Evolutionary conservation across 2,888 invertebrate genomes (phyloP).

Genomic region (Chromoteleia sp.): DNA sequence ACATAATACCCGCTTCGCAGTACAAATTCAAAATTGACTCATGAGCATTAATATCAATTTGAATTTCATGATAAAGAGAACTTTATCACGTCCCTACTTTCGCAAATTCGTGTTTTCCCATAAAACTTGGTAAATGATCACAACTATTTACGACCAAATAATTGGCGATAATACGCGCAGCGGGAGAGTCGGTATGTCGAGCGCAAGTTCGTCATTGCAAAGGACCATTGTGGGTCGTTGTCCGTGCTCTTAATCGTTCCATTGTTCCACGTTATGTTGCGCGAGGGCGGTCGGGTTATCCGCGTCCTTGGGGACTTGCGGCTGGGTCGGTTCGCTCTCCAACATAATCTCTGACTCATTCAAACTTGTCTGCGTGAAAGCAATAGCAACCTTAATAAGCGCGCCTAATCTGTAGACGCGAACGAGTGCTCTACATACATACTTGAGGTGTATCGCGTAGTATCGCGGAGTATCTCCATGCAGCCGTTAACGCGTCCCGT

Average conservation of each 20-base stretch:
- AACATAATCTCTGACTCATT: conserved; percentile 81
- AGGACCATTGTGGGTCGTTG: conserved; percentile 67
- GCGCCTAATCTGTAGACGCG: conserved; percentile 77
- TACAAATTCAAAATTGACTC: conserved; percentile 60
- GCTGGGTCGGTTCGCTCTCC: conserved; percentile 74
- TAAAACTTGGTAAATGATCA: conserved; percentile 52
- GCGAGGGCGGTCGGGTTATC: conserved; percentile 73
- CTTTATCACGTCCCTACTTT: conserved; percentile 43
- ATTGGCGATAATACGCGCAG: conserved; percentile 53
- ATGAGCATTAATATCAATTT: conserved; percentile 61
- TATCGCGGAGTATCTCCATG: conserved; percentile 53
- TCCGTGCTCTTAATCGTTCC: conserved; percentile 76
- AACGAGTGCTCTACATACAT: conserved; percentile 67
- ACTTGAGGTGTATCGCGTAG: conserved; percentile 59
- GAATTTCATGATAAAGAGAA: conserved; percentile 38
- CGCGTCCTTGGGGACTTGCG: conserved; percentile 76
- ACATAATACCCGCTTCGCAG: conserved; percentile 37
- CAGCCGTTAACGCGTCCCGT: conserved; percentile 65
- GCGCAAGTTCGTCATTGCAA: conserved; percentile 65
- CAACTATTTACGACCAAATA: conserved; percentile 61
- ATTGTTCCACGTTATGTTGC: conserved; percentile 74
- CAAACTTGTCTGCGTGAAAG: conserved; percentile 79
- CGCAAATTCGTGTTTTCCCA: conserved; percentile 35
- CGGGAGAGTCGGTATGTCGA: conserved; percentile 55
- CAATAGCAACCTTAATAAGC: conserved; percentile 78